Conservation (phyloP, 2,888 invertebrate species). For the Cosmopolites sordidus region DNA sequence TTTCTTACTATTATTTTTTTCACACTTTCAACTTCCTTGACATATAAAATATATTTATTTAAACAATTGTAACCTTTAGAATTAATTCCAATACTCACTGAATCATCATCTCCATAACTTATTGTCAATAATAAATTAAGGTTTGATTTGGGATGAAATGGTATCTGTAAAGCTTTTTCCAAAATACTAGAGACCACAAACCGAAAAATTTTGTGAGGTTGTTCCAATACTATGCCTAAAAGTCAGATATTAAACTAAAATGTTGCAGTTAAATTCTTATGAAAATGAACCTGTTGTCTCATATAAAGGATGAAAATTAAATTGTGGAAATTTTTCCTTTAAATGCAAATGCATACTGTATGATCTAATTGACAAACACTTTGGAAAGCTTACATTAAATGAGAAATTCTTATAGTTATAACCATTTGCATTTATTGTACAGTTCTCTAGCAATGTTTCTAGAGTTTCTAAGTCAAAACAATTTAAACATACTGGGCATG, state of each 20-base stretch:
- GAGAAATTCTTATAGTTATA: conserved; percentile 52
- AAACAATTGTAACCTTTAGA: neutral
- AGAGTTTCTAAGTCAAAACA: conserved; percentile 60
- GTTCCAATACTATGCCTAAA: conserved; percentile 9
- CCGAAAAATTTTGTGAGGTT: conserved; percentile 25
- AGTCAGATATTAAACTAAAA: neutral
- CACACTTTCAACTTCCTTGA: conserved; percentile 30
- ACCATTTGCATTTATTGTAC: conserved; percentile 50
- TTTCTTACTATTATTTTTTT: conserved; percentile 29
- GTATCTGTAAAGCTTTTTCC: conserved; percentile 25
- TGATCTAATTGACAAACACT: conserved; percentile 63
- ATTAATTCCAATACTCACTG: conserved; percentile 39
- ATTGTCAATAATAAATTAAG: conserved; percentile 60
- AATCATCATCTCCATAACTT: conserved; percentile 54
- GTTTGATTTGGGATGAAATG: conserved; percentile 51
- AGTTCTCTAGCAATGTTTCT: conserved; percentile 51
- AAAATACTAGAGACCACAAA: conserved; percentile 19
- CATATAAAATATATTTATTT: no score
- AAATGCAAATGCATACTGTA: conserved; percentile 60
- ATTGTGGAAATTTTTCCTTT: conserved; percentile 53
- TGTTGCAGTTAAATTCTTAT: no score
- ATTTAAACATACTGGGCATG: conserved; percentile 70
- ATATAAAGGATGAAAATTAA: conserved; percentile 29
- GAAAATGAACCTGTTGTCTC: conserved; percentile 10
- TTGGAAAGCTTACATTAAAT: conserved; percentile 60